These are phyloP conservation scores for Netelia inedita DNA, from an alignment of 2,888 invertebrate genomes.

Conservation along the genomic window DNA sequence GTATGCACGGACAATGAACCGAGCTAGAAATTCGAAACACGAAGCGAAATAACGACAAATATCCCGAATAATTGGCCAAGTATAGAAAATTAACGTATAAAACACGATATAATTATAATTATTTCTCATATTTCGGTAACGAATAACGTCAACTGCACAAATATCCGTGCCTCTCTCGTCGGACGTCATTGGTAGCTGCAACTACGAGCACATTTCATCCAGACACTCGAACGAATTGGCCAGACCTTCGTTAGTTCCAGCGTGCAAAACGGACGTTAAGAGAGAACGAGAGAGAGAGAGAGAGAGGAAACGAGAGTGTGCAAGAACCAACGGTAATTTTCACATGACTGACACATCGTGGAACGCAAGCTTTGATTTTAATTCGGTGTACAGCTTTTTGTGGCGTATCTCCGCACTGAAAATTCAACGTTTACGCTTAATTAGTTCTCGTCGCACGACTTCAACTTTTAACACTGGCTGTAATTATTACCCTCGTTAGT, in stretches of 20 bases:
- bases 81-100: no score
- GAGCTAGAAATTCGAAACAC: no score
- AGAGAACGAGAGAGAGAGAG: conserved; percentile 10
- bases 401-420: neutral
- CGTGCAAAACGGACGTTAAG: neutral
- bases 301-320: neutral
- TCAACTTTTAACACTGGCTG: neutral
- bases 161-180: neutral
- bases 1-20: neutral
- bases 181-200: conserved; percentile 6
- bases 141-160: neutral
- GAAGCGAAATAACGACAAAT: no score
- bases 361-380: neutral
- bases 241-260: conserved; percentile 1
- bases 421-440: conserved; percentile 32
- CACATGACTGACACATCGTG: conserved; percentile 13
- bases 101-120: conserved; percentile 1
- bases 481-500: neutral
- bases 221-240: conserved; percentile 35
- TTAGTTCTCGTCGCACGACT: conserved; percentile 5
- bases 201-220: conserved; percentile 13
- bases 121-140: conserved; percentile 9
- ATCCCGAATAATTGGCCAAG: no score
- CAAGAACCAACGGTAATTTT: neutral
- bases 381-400: neutral